Evolutionary conservation across 1,140 invertebrate genomes (phyloP), one percentile per base, ranked within the genome.

Genomic region (Trissolcus basalis): DNA sequence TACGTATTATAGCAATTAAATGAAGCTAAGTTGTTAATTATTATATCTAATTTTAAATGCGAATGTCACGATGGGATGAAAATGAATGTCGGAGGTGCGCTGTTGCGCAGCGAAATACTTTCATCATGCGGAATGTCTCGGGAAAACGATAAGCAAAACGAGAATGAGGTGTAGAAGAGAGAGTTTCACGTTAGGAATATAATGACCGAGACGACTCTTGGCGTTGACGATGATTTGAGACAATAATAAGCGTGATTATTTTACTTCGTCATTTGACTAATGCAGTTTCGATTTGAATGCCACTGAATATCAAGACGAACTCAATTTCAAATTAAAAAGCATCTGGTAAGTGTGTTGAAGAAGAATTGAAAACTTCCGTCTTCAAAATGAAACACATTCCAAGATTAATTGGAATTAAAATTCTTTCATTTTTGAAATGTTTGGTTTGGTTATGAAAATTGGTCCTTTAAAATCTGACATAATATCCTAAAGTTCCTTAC

Each of bases 101-200:
- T 11, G 45, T 12, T 4, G 32, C 56, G 27, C 15, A 32, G 15
- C 12, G 59, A 44, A 60, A 69, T 65, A 64, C 72, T 76, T 76
- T 76, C 72, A 65, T 68, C 59, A 54, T 47, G 61, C 51, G 61
- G 67, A 77, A 77, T 76, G 73, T 64, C 67, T 75, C 36, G 41
- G 60, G 49, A 72, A 74, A 71, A 64, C 63, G 75, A 77, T 69
- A 72, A 72, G 69, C 61, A 61, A 27, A 27, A 60, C 48, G 54
- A 59, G 68, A 77, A 71, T 49, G 63, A 77, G 48, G 74, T 70
- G 61, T 70, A 64, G 63, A 64, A 69, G 75, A 78, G 65, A 69
- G 75, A 77, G 75, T 72, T 64, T 61, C 63, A 55, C 58, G 58
- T 68, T 77, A 68, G 58, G 56, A 55, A 77, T 77, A n/a, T n/a